Percentiles rank a stretch among this genome's conserved stretches.
These are phyloP conservation scores for Onychomys arenicola DNA, from an alignment of 2,797 vertebrate species.

Conservation along the genomic window DNA sequence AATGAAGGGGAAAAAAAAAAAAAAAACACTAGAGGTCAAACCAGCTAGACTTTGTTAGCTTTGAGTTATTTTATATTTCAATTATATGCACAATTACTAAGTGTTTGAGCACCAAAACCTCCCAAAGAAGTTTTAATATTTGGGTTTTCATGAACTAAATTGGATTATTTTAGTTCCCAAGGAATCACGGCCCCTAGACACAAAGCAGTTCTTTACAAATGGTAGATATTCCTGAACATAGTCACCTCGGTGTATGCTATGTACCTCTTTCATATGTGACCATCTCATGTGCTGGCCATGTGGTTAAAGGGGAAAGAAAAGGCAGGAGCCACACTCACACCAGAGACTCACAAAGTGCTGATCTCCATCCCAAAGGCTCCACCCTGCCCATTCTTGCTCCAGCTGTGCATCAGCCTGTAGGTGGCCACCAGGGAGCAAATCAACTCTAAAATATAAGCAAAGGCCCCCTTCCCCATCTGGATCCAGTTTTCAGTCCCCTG, in stretches of 20 bases:
- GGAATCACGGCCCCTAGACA: neutral
- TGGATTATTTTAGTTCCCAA: neutral
- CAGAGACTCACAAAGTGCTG: neutral
- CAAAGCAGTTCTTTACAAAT: neutral
- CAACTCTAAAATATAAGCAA: neutral
- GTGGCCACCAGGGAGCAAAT: neutral
- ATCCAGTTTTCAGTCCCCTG: neutral
- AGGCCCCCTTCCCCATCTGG: neutral
- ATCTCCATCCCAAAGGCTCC: neutral
- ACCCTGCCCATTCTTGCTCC: neutral
- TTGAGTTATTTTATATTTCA: slow-evolving; percentile 32
- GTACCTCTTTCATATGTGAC: neutral
- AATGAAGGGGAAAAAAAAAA: neutral
- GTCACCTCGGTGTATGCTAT: neutral
- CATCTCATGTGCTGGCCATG: neutral
- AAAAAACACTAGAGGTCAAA: neutral
- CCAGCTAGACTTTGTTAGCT: neutral
- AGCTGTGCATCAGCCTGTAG: neutral
- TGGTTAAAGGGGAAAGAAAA: neutral
- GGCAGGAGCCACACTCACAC: neutral
- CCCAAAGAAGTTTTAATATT: slow-evolving; percentile 10
- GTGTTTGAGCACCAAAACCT: neutral
- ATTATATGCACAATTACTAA: neutral
- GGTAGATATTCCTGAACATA: neutral
- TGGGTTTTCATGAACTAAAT: neutral